Evolutionary conservation across 2,888 invertebrate species (phyloP).

Genomic region (Parnassius smintheus): DNA sequence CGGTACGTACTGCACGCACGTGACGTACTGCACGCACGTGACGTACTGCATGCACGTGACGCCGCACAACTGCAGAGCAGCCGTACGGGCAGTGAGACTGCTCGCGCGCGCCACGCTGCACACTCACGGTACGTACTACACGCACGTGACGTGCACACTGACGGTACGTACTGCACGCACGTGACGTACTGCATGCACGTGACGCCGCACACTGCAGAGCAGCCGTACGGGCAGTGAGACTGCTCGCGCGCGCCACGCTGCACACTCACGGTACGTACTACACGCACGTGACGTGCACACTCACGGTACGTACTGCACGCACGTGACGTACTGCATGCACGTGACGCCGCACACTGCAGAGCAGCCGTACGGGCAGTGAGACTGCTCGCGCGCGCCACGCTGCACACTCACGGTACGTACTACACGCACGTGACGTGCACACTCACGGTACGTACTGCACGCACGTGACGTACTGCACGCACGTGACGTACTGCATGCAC

Average conservation of each 20-base stretch:
- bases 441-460: constrained; percentile 83
- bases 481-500: constrained; percentile 93
- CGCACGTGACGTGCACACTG: not conserved
- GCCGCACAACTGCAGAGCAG: constrained; percentile 77
- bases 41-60: constrained; percentile 93
- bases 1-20: constrained; percentile 7
- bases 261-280: constrained; percentile 2
- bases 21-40: constrained; percentile 25
- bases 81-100: constrained; percentile 92
- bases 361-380: constrained; percentile 53
- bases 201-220: not conserved
- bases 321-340: constrained; percentile 22
- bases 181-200: not conserved
- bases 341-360: constrained; percentile 31
- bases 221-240: not conserved
- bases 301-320: constrained; percentile 1
- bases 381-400: constrained; percentile 86
- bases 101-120: constrained; percentile 83
- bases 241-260: not conserved
- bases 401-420: not conserved
- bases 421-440: constrained; percentile 50
- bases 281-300: not conserved
- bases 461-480: constrained; percentile 90
- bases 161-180: constrained; percentile 3
- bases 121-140: not conserved